Base-by-base conservation (phyloP, 2,797 vertebrate genomes). In the Onychomys torridus region DNA sequence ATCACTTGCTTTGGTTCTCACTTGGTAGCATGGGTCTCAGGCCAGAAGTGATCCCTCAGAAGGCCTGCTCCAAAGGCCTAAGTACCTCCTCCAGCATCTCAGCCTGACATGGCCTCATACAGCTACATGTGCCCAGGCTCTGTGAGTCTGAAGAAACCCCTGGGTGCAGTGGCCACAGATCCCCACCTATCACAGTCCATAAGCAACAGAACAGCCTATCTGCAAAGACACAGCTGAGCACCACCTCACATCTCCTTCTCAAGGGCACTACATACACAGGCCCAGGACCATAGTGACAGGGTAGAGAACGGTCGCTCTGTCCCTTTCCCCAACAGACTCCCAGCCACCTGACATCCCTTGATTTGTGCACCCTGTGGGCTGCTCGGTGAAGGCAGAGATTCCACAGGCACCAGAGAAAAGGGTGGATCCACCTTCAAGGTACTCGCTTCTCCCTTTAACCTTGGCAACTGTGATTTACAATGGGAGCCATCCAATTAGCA, bases 281-380 rank as follows among this genome's bases (percentile, higher is more conserved):
- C 34, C 69, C 69, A 37, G 49, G 37, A 65, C 82, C 49, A 78
- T 1, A 29, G 43, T 63, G 7, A 63, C 11, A 49, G 1, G 21
- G 6, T 23, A 8, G 11, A 1, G 9, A 27, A 23, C 10, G 0
- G 0, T 17, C n/a, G 2, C 0, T 17, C 14, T 1, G 16, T 4
- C 11, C 55, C 29, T 27, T 49, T 23, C 37, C n/a, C 16, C 49
- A 0, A 4, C 63, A 52, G 27, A 25, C 10, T 5, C 3, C 9
- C 1, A 0, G 6, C 77, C 14, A 6, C 43, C n/a, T 6, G 8
- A 2, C 0, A 10, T 7, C 29, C 75, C 49, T 67, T 21, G 1
- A 46, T 40, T 43, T 32, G 2, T 27, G 32, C 9, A 2, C 21
- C 27, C 78, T 43, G 2, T 3, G 13, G 77, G n/a, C 52, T 52